Evolutionary conservation across 2,797 vertebrate genomes (phyloP).

Genomic region (Potorous gilbertii): DNA sequence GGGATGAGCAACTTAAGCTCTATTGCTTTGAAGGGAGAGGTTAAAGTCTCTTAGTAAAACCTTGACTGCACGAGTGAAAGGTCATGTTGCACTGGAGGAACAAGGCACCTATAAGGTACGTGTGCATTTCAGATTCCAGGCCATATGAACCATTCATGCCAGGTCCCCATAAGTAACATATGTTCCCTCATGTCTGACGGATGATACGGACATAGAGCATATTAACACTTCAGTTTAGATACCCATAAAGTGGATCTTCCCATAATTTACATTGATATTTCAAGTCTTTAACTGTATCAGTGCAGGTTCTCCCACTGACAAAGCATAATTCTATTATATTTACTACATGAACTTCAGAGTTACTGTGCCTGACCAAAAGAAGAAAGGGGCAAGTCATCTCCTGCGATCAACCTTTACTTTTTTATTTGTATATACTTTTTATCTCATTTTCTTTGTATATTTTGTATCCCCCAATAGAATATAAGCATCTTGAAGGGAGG

Average conservation of each 20-base stretch:
- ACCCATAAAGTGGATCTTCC: not conserved
- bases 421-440: not conserved
- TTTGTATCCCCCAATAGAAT: not conserved
- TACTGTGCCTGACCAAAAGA: not conserved
- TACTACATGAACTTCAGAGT: not conserved
- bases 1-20: not conserved
- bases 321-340: not conserved
- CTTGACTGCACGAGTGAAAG: not conserved
- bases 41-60: not conserved
- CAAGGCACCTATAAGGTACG: not conserved
- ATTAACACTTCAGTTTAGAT: not conserved
- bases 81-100: not conserved
- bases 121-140: not conserved
- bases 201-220: not conserved
- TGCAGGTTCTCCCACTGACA: not conserved
- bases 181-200: not conserved
- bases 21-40: not conserved
- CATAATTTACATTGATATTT: not conserved
- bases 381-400: not conserved
- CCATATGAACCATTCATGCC: not conserved
- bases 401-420: not conserved
- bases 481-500: not conserved
- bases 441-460: not conserved
- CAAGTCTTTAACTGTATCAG: not conserved
- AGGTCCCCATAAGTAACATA: not conserved